Conservation (phyloP, 64 coral and sea anemone genomes). For the Stichodactyla helianthus region DNA sequence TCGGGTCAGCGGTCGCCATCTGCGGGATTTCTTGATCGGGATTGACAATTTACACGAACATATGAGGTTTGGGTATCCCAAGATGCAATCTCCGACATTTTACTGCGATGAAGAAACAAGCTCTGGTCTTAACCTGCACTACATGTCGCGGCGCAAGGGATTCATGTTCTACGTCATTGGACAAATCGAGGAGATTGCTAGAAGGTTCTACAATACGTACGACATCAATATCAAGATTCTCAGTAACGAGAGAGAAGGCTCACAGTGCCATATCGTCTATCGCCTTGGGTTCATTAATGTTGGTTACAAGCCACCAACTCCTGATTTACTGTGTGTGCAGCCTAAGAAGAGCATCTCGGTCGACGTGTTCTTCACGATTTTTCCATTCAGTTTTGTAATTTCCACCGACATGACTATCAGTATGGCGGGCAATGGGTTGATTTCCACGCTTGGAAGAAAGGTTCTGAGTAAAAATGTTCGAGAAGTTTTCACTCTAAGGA, state of each 20-base stretch:
- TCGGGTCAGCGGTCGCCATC: slow-evolving; percentile 74
- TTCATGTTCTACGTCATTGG: slow-evolving; percentile 78
- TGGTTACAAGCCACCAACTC: slow-evolving; percentile 37
- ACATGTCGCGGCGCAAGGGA: slow-evolving; percentile 58
- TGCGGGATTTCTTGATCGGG: slow-evolving; percentile 78
- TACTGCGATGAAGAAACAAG: slow-evolving; percentile 76
- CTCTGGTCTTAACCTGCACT: slow-evolving; percentile 57
- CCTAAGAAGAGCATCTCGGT: slow-evolving; percentile 34
- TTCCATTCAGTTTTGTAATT: slow-evolving; percentile 75
- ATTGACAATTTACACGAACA: slow-evolving; percentile 89
- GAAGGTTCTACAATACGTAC: slow-evolving; percentile 47
- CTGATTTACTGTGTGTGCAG: slow-evolving; percentile 32
- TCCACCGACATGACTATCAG: slow-evolving; percentile 60
- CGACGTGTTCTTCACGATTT: slow-evolving; percentile 72
- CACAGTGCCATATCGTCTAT: slow-evolving; percentile 43
- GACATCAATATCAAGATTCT: slow-evolving; percentile 65
- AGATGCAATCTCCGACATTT: slow-evolving; percentile 74
- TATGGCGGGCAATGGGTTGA: slow-evolving; percentile 60
- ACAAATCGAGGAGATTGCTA: slow-evolving; percentile 73
- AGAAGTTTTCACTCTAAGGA: slow-evolving; percentile 67
- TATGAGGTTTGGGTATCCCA: slow-evolving; percentile 87
- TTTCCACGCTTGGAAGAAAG: slow-evolving; percentile 57
- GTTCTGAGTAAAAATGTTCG: slow-evolving; percentile 52
- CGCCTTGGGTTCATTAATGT: slow-evolving; percentile 55
- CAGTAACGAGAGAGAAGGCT: slow-evolving; percentile 26